Percentiles rank a stretch among this genome's conserved stretches.
phyloP scores from a whole-genome alignment of 2,113 vertebrate species.

The Hiodon alosoides region DNA sequence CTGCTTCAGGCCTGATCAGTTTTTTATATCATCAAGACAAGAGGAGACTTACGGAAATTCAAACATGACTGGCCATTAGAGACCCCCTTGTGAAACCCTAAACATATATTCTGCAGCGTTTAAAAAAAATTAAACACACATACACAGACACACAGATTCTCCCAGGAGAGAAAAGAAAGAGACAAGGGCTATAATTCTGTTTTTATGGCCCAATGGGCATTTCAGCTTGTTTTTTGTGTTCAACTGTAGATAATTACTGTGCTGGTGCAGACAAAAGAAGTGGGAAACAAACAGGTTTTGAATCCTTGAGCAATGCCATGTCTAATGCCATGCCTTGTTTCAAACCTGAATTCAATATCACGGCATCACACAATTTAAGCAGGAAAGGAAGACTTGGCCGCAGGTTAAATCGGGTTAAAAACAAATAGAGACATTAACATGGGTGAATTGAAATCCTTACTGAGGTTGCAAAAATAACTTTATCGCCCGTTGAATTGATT shows the following conservation, averaged over 20 bases:
- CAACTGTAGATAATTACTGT: constrained; percentile 85
- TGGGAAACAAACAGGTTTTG: constrained; percentile 40
- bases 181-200: constrained; percentile 78
- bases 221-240: constrained; percentile 82
- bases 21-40: constrained; percentile 83
- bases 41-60: constrained; percentile 75
- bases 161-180: constrained; percentile 51
- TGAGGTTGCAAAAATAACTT: no score
- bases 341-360: background rate
- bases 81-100: constrained; percentile 66
- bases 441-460: no score
- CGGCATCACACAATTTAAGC: background rate
- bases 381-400: background rate
- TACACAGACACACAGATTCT: constrained; percentile 39
- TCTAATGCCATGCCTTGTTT: constrained; percentile 31
- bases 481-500: background rate
- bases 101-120: constrained; percentile 76
- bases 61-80: constrained; percentile 78
- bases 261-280: constrained; percentile 39
- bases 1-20: constrained; percentile 89
- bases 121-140: constrained; percentile 62
- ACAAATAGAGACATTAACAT: background rate
- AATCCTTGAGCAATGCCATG: constrained; percentile 22
- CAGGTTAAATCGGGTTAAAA: background rate
- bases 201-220: constrained; percentile 80